Percentiles rank a stretch among this genome's conserved stretches.
phyloP scores from a whole-genome alignment of 1,140 invertebrate species.

The Drosophila tropicalis region DNA sequence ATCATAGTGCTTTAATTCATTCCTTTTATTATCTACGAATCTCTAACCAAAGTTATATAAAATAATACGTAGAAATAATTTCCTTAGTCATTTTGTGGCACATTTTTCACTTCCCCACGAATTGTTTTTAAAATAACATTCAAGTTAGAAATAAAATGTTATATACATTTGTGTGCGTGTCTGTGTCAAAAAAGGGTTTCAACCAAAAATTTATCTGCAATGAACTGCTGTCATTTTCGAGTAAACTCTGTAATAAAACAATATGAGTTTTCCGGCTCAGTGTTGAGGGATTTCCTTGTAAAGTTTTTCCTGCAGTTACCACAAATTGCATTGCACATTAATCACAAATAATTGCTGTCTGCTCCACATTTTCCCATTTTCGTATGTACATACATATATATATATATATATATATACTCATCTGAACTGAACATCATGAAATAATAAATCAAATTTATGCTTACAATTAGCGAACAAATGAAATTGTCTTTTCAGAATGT shows the following conservation, averaged over 20 bases:
- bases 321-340: slow-evolving; percentile 26
- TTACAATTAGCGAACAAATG: slow-evolving; percentile 25
- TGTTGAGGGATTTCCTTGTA: slow-evolving; percentile 9
- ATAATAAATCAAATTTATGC: slow-evolving; percentile 22
- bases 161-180: not conserved
- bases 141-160: not conserved
- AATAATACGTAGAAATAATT: not conserved
- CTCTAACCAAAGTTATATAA: too few species aligned
- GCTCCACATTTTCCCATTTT: not conserved
- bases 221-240: not conserved
- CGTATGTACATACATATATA: not conserved
- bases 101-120: not conserved
- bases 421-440: slow-evolving; percentile 3
- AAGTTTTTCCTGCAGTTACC: not conserved
- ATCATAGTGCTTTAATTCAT: too few species aligned
- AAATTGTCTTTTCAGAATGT: slow-evolving; percentile 18
- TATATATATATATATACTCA: not conserved
- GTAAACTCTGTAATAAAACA: not conserved
- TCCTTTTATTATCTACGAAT: too few species aligned
- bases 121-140: not conserved
- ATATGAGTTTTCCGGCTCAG: not conserved
- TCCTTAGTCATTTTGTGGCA: not conserved
- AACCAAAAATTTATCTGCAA: not conserved
- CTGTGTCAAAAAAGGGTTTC: not conserved
- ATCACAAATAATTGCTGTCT: slow-evolving; percentile 25